Evolutionary conservation across 2,888 invertebrate species (phyloP).

Genomic region (Archips xylosteana): DNA sequence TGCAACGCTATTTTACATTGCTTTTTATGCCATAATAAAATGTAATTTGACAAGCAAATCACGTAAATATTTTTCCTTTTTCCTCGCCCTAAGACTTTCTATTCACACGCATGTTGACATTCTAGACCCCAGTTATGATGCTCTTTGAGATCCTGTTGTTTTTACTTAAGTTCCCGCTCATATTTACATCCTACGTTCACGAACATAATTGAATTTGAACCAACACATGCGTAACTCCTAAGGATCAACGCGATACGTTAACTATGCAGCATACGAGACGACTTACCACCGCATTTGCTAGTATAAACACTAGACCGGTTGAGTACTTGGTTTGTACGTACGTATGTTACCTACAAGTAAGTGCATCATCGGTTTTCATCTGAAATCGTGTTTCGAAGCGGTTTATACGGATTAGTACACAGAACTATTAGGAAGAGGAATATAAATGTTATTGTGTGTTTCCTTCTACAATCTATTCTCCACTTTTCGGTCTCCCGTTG

Average conservation of each 20-base stretch:
- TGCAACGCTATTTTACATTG: too few relatives aligned
- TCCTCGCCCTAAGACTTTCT: neutral
- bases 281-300: constrained; percentile 6
- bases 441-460: too few relatives aligned
- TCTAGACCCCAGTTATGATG: neutral
- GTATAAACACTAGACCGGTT: neutral
- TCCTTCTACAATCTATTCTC: too few relatives aligned
- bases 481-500: too few relatives aligned
- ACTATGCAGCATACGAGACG: constrained; percentile 8
- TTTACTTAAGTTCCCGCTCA: neutral
- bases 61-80: neutral
- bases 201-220: constrained; percentile 34
- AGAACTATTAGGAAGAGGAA: too few relatives aligned
- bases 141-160: neutral
- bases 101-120: neutral
- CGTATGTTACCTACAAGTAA: neutral
- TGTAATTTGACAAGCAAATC: too few relatives aligned
- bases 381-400: neutral
- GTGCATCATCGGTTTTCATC: neutral
- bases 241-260: constrained; percentile 21
- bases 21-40: too few relatives aligned
- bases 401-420: neutral
- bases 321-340: neutral
- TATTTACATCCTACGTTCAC: constrained; percentile 9
- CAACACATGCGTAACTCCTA: constrained; percentile 10